Conservation (phyloP, 2,113 vertebrate species). For the Budorcas taxicolor region DNA sequence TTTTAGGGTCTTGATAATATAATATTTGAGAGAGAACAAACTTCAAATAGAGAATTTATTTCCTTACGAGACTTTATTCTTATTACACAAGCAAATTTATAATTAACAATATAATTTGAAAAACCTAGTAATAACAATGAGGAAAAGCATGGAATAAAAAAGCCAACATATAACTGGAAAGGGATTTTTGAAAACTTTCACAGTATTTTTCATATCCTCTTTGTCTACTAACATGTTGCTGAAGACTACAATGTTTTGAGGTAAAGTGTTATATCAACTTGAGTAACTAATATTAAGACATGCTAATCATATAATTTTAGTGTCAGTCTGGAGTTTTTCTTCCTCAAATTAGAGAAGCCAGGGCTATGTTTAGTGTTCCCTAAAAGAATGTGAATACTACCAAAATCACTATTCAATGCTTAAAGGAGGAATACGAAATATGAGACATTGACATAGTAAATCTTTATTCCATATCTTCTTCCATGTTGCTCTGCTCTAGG, state of each 20-base stretch:
- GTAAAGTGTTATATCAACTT: constrained; percentile 37
- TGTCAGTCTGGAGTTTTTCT: constrained; percentile 19
- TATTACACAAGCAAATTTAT: constrained; percentile 19
- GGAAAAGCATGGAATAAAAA: background rate
- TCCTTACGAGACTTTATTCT: constrained; percentile 57
- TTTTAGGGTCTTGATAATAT: background rate
- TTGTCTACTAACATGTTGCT: constrained; percentile 30
- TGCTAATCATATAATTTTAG: background rate
- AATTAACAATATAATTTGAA: constrained; percentile 5
- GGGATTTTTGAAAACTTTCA: constrained; percentile 31
- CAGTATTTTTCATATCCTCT: background rate
- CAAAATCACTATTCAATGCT: background rate
- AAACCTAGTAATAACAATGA: background rate
- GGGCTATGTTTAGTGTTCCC: constrained; percentile 44
- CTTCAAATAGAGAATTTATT: constrained; percentile 15
- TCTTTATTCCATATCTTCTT: constrained; percentile 85
- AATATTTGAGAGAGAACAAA: background rate
- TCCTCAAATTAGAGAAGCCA: background rate
- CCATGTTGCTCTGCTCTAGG: constrained; percentile 76
- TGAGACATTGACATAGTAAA: background rate
- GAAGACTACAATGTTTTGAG: background rate
- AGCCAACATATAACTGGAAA: background rate
- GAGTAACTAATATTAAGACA: constrained; percentile 17
- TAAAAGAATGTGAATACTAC: constrained; percentile 64
- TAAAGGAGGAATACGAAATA: background rate